These are phyloP conservation scores for Atlantisia rogersi DNA, from an alignment of 2,113 vertebrate species.

Conservation along the genomic window DNA sequence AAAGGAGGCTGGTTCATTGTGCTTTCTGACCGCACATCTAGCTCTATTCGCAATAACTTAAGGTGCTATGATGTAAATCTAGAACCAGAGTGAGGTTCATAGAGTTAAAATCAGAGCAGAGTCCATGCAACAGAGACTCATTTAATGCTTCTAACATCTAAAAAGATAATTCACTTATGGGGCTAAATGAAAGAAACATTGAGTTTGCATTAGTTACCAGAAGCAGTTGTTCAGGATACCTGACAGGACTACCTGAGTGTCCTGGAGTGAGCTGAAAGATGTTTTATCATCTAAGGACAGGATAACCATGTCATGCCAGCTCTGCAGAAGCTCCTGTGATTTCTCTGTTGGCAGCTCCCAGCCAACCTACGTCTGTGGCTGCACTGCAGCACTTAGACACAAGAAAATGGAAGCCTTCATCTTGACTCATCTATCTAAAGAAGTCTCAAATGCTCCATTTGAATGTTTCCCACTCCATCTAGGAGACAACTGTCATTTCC, in stretches of 20 bases:
- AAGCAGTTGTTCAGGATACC: neutral
- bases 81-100: neutral
- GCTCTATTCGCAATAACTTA: neutral
- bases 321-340: neutral
- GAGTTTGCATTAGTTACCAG: neutral
- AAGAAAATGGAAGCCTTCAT: neutral
- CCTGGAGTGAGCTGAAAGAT: neutral
- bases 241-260: neutral
- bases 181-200: neutral
- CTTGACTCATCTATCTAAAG: neutral
- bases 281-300: neutral
- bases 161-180: neutral
- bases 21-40: neutral
- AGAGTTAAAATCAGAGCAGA: neutral
- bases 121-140: neutral
- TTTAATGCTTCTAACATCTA: neutral
- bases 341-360: neutral
- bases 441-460: neutral
- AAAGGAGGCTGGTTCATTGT: rapidly evolving
- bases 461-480: neutral
- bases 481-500: neutral
- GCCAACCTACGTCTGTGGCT: neutral
- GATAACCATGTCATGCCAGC: neutral
- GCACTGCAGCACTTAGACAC: neutral
- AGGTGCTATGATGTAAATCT: neutral